Evolutionary conservation across 2,113 vertebrate genomes (phyloP), one percentile per base, ranked within the genome.

Genomic region (Nymphicus hollandicus): DNA sequence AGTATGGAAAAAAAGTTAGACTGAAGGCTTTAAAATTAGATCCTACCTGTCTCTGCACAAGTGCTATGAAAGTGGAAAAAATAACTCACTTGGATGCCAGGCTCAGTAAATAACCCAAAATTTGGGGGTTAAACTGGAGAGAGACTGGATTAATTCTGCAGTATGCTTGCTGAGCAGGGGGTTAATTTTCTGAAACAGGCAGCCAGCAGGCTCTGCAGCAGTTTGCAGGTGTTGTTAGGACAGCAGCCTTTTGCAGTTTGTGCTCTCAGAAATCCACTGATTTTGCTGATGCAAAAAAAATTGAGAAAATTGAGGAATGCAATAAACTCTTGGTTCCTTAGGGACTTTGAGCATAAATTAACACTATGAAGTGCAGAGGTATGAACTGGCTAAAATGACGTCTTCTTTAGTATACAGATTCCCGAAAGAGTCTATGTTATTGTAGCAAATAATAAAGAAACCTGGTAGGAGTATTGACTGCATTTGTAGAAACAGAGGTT

Each of bases 21-120:
- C 58, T 52, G 65, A 70, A 84, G 56, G 18, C 12, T 86, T 89
- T 88, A 79, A 94, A 89, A 89, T 92, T 72, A 90, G 44, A 46
- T 76, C 71, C 91, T 61, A 92, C 91, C 68, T 89, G 33, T 78
- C 52, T 86, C 52, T 92, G 63, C 56, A 88, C 22, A 91, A 94
- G 58, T 81, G 27, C 33, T 93, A 50, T 52, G 65, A 68, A 95
- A 84, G 43, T 73, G 44, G 37, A 63, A 95, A 95, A 93, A 93
- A 44, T 22, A 27, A 33, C 12, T 74, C 22, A 9, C 44, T 87
- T 72, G 46, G 17, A 37, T 52, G 15, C 35, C 10, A 35, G 15
- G 7, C 25, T 46, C 13, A 35, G 25, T 69, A 56, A 65, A 69
- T 14, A 8, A 46, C 22, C 22, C 16, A 23, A 33, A 53, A 24